These are phyloP conservation scores for Hydrotaea cyrtoneurina DNA, from an alignment of 2,888 invertebrate species.

Conservation along the genomic window DNA sequence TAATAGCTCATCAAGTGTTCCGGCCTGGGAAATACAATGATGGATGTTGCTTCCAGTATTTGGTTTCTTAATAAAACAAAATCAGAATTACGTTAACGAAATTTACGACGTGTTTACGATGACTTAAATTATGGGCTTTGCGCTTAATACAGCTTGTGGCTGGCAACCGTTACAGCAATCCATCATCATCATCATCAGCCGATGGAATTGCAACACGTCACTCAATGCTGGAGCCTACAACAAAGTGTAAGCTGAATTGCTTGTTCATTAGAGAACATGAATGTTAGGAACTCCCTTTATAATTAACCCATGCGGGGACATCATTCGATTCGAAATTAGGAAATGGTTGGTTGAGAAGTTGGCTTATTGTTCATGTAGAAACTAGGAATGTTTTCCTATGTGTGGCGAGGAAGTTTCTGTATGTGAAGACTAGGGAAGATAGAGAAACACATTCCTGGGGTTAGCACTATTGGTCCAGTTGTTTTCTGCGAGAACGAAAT, in stretches of 20 bases:
- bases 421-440: no score
- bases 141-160: not conserved
- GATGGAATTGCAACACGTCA: not conserved
- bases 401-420: no score
- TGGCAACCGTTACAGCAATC: not conserved
- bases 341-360: no score
- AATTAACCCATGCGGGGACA: not conserved
- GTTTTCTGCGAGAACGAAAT: no score
- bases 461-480: no score
- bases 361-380: no score
- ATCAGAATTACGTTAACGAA: conserved; percentile 70
- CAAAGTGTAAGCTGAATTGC: not conserved
- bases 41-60: not conserved
- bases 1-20: no score
- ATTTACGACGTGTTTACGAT: conserved; percentile 79
- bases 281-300: not conserved
- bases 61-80: not conserved
- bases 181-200: not conserved
- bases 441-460: no score
- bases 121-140: conserved; percentile 75
- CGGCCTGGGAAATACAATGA: no score
- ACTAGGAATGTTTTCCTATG: no score
- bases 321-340: no score
- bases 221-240: not conserved
- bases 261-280: no score